Base-by-base conservation (phyloP, 2,888 invertebrate species). In the Strigamia maritima region DNA sequence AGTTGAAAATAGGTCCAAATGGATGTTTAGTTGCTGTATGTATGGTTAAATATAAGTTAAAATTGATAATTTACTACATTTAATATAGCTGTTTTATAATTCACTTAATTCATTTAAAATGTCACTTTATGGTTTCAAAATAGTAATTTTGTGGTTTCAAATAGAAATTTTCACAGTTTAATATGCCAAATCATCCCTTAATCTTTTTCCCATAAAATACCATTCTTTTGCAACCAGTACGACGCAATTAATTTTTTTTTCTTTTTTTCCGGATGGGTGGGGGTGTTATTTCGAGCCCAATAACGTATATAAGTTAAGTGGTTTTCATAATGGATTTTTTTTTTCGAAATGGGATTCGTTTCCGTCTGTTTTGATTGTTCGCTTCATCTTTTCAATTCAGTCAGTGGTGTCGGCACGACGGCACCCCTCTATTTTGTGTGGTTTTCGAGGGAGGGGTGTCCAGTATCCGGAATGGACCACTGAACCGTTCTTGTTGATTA, bases 401-500 rank as follows among this genome's bases (percentile, higher is more conserved):
- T 19, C 60, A 22, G 24, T 24, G 60, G 22, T 24, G 22, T 22
- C 2, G 24, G 24, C 19, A 1, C 60, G n/a, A n/a, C n/a, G n/a
- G n/a, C n/a, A n/a, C 24, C 60, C 2, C 12, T 60, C 44, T n/a
- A 44, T 65, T 19, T 19, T 24, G 24, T 65, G 60, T 22, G 60
- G 60, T 65, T 65, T 65, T 65, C 60, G 60, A 19, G 60, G 12
- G 60, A 19, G 24, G 60, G 60, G 22, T 65, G 60, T 22, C 22
- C 60, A 65, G 60, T 65, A 22, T 65, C 60, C 60, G 60, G 60
- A 65, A 65, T 24, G 60, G 60, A 65, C 60, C 60, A 65, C 60
- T 65, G 60, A 65, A 65, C 60, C 60, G 60, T 75, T 75, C 31
- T 75, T 75, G 31, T 75, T 75, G 75, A 75, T 75, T 75, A n/a